Percentiles rank a stretch among this genome's conserved stretches.
Evolutionary conservation across 1,140 invertebrate genomes (phyloP).

Genomic region (Bombyx mandarina): DNA sequence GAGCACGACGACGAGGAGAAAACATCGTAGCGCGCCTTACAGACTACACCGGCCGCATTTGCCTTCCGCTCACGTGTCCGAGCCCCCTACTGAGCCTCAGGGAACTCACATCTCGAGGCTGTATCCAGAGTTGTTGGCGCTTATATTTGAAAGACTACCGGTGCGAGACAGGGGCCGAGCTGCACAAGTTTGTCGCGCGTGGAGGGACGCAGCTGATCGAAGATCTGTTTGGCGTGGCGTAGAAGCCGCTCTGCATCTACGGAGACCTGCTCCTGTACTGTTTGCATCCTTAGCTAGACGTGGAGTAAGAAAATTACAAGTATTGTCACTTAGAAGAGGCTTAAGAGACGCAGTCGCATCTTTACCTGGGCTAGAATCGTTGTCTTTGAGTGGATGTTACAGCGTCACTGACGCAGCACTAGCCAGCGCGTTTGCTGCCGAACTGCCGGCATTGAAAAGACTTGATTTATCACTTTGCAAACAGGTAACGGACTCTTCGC

Average conservation of each 20-base stretch:
- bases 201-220: constrained; percentile 93
- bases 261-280: constrained; percentile 84
- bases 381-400: constrained; percentile 94
- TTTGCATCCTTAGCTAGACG: constrained; percentile 88
- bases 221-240: constrained; percentile 94
- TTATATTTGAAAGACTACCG: constrained; percentile 92
- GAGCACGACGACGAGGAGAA: constrained; percentile 45
- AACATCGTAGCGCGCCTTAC: constrained; percentile 68
- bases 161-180: constrained; percentile 90
- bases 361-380: constrained; percentile 87
- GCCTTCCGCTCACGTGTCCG: constrained; percentile 56
- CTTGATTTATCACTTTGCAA: constrained; percentile 94
- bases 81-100: constrained; percentile 51
- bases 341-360: constrained; percentile 89
- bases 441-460: constrained; percentile 75
- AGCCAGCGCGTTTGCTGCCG: constrained; percentile 82
- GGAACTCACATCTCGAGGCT: constrained; percentile 88
- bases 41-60: constrained; percentile 73
- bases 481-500: constrained; percentile 90
- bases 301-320: constrained; percentile 90
- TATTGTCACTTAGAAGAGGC: constrained; percentile 87
- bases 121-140: constrained; percentile 92
- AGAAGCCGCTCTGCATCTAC: constrained; percentile 90
- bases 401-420: constrained; percentile 89
- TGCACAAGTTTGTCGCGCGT: constrained; percentile 90